A percentile compares a stretch with the other conserved stretches of the same genome.
Conservation (phyloP, 2,113 vertebrate species). For the Falco punctatus region DNA sequence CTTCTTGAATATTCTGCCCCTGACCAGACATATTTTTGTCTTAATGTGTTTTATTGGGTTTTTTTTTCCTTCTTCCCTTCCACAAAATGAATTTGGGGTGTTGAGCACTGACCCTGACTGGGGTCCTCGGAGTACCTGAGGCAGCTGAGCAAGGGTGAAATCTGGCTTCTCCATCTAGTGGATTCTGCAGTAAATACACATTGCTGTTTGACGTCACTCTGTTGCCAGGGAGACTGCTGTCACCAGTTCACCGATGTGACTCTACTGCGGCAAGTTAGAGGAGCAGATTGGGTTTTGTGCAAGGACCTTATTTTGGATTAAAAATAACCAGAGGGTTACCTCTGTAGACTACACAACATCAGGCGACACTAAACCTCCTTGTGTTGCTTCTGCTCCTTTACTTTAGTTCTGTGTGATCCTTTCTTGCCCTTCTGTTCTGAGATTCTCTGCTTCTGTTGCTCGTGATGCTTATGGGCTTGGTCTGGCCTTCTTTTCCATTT, state of each 20-base stretch:
- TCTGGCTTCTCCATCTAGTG: conserved; percentile 73
- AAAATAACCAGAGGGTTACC: conserved; percentile 10
- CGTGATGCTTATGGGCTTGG: background rate
- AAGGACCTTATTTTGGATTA: conserved; percentile 54
- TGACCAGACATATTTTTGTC: background rate
- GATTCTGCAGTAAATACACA: conserved; percentile 64
- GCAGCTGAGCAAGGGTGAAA: conserved; percentile 65
- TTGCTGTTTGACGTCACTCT: conserved; percentile 71
- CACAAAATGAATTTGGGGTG: conserved; percentile 53
- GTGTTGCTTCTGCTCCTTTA: background rate
- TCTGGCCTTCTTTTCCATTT: background rate
- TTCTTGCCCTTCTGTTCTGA: background rate
- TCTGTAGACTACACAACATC: background rate
- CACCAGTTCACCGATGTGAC: conserved; percentile 68
- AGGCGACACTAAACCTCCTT: background rate
- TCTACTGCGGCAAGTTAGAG: conserved; percentile 65
- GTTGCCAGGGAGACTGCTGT: conserved; percentile 78
- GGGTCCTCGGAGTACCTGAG: conserved; percentile 45
- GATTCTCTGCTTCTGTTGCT: background rate
- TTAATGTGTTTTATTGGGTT: background rate
- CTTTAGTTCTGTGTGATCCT: background rate
- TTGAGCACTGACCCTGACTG: conserved; percentile 22
- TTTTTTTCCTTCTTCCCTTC: conserved; percentile 30
- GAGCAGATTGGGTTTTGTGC: conserved; percentile 57
- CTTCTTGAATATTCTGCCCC: background rate